Conservation (phyloP, 2,113 vertebrate genomes). For the Zonotrichia leucophrys region DNA sequence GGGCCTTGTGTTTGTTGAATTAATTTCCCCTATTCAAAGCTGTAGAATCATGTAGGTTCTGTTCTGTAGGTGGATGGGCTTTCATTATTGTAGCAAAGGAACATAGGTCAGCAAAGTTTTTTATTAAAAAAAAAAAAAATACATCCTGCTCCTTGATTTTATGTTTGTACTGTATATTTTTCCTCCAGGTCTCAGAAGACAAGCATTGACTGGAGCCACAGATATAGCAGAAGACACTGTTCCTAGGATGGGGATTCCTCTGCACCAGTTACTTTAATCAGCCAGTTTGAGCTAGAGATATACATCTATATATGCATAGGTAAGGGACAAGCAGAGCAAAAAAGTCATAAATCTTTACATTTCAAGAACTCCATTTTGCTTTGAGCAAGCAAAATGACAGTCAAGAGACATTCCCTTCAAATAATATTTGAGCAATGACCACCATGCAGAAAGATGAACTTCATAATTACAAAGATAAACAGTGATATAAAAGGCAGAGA, state of each 20-base stretch:
- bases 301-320: no score
- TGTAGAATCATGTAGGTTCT: neutral
- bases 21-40: neutral
- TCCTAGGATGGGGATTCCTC: neutral
- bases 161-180: neutral
- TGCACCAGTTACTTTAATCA: neutral
- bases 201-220: neutral
- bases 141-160: neutral
- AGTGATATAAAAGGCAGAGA: neutral
- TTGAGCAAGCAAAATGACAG: neutral
- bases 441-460: neutral
- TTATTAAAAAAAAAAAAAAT: neutral
- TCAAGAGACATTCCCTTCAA: neutral
- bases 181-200: neutral
- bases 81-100: neutral
- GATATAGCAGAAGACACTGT: neutral
- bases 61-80: neutral
- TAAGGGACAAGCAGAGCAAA: neutral
- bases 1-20: neutral
- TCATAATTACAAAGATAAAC: neutral
- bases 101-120: neutral
- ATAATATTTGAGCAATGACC: neutral
- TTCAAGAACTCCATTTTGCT: neutral
- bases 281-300: neutral
- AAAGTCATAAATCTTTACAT: neutral